A percentile compares a stretch with the other conserved stretches of the same genome.
phyloP scores from a whole-genome alignment of 2,113 vertebrate species.

The Aplodontia rufa region DNA sequence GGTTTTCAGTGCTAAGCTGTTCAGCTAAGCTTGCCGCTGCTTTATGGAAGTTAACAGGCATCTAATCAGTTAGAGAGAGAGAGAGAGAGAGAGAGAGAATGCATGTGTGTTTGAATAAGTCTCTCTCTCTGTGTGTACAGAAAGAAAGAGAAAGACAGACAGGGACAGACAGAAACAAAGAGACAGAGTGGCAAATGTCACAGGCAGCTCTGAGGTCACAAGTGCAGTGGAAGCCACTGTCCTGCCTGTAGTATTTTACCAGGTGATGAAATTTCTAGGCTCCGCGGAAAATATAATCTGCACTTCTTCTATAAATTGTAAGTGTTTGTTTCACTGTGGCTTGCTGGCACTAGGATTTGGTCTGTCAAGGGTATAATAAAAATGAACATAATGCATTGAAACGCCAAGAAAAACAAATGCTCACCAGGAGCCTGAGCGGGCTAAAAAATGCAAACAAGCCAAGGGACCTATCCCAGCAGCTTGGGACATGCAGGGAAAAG shows the following conservation, averaged over 20 bases:
- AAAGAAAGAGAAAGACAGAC: background rate
- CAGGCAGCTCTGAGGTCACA: constrained; percentile 43
- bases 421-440: constrained; percentile 51
- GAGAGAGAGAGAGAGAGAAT: too few relatives aligned
- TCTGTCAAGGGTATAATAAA: constrained; percentile 65
- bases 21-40: constrained; percentile 69
- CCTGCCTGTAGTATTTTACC: constrained; percentile 63
- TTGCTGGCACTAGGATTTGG: constrained; percentile 65
- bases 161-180: background rate
- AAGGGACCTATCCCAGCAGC: background rate
- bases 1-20: constrained; percentile 69
- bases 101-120: background rate
- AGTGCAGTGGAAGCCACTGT: constrained; percentile 6
- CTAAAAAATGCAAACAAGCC: constrained; percentile 54
- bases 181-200: background rate
- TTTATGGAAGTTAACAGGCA: constrained; percentile 74
- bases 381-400: constrained; percentile 69
- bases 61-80: too few relatives aligned
- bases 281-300: constrained; percentile 54
- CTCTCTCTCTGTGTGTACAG: background rate
- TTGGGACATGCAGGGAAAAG: background rate
- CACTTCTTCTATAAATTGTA: constrained; percentile 70
- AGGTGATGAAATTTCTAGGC: constrained; percentile 59
- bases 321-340: constrained; percentile 41
- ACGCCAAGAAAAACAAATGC: constrained; percentile 72